Evolutionary conservation across 2,888 invertebrate species (phyloP), one percentile per base, ranked within the genome.

Genomic region (Cabera pusaria): DNA sequence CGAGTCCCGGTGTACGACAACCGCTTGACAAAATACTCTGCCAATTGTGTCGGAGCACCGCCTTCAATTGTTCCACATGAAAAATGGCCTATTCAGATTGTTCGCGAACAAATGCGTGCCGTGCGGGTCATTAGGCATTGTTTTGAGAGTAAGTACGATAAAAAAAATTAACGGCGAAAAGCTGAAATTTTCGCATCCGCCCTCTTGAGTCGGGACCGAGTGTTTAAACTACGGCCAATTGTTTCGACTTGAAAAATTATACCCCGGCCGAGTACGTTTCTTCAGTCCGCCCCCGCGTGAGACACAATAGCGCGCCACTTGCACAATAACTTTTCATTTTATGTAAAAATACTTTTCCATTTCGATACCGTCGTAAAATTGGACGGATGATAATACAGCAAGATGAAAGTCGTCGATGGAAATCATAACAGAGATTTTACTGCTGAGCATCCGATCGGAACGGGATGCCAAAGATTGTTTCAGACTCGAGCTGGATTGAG

Each of bases 121-220:
- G 81, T 78, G 79, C 78, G 81, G 86, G 85, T 85, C 86, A 86
- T 87, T 88, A 86, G 74, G 85, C 85, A 82, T 86, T 87, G 87
- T 87, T 88, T 86, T 84, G 80, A 74, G 69, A 73, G 73, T 74
- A 82, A 84, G 79, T 75, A 83, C 75, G 72, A 80, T 74, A 83
- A 86, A 86, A 85, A 14, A n/a, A 86, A 82, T 65, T 71, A 70
- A 64, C 68, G 51, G 65, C 72, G 63, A 75, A 85, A 83, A 77
- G 72, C 74, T 68, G 59, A 77, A 80, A 73, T 77, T 78, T 76
- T 70, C 56, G 72, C 64, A 76, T 81, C 73, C 80, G 67, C 59
- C 63, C 82, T 79, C 83, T 79, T 74, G 65, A 72, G 68, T 67
- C 63, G 63, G 58, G 66, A 64, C 64, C 64, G 65, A 78, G 56